Percentiles rank a stretch among this genome's conserved stretches.
These are phyloP conservation scores for Herpailurus yagouaroundi DNA, from an alignment of 2,113 vertebrate genomes.

Conservation along the genomic window DNA sequence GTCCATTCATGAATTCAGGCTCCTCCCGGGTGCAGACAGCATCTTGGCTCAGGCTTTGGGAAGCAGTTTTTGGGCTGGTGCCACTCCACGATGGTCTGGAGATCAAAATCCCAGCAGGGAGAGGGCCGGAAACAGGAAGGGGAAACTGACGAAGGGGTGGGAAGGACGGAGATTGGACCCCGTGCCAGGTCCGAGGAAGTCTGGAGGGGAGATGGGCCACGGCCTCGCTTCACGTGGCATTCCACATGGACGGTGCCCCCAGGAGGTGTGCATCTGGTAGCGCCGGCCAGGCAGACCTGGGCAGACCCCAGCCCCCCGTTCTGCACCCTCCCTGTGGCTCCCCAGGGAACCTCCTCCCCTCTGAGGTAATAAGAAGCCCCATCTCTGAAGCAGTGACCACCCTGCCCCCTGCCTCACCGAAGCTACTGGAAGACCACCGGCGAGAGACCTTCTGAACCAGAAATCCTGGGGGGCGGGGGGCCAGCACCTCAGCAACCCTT, in stretches of 20 bases:
- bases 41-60: constrained; percentile 22
- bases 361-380: background rate
- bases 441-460: background rate
- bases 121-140: background rate
- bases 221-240: rapidly evolving
- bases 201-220: background rate
- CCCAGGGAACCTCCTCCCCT: background rate
- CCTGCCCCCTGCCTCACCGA: background rate
- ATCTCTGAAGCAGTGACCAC: background rate
- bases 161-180: rapidly evolving
- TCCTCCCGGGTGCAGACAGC: constrained; percentile 12
- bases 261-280: background rate
- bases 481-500: background rate
- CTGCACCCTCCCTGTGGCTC: background rate
- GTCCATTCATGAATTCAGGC: constrained; percentile 63
- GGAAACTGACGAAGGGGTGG: background rate
- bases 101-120: background rate
- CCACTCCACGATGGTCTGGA: background rate
- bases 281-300: background rate
- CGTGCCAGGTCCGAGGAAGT: background rate
- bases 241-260: rapidly evolving
- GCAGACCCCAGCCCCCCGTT: background rate
- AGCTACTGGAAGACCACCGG: background rate
- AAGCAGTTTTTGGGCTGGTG: background rate
- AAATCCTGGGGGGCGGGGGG: background rate